A percentile compares a stretch with the other conserved stretches of the same genome.
These are phyloP conservation scores for Borostomias antarcticus DNA, from an alignment of 2,797 vertebrate species.

Conservation along the genomic window DNA sequence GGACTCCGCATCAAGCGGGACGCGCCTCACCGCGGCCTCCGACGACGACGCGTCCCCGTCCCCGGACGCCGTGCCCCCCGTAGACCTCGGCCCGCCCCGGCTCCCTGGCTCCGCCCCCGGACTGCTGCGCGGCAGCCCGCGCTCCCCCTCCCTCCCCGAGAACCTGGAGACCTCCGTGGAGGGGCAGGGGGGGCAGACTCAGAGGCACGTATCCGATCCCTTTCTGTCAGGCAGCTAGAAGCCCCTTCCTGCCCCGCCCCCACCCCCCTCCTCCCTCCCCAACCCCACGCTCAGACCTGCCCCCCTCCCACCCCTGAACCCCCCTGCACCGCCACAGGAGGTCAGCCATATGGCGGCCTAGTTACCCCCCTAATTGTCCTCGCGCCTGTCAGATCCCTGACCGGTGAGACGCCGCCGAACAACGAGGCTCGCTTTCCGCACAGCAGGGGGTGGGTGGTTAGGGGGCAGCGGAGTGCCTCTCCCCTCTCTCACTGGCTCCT, in stretches of 20 bases:
- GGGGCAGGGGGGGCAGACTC: conserved; percentile 82
- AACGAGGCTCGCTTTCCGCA: conserved; percentile 25
- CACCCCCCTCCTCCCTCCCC: too few relatives aligned
- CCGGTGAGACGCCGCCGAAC: conserved; percentile 52
- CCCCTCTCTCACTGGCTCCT: conserved; percentile 33
- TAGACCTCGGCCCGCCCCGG: conserved; percentile 23
- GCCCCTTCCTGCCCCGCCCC: neutral
- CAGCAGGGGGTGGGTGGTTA: conserved; percentile 36
- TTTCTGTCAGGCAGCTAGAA: conserved; percentile 84
- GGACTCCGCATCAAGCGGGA: conserved; percentile 78
- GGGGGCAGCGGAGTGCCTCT: conserved; percentile 37
- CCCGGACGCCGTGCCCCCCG: conserved; percentile 64
- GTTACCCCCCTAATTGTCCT: conserved; percentile 13
- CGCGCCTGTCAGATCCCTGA: conserved; percentile 16
- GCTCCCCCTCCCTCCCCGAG: conserved; percentile 91
- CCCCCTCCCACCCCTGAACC: neutral
- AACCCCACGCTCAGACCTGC: neutral
- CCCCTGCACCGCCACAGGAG: neutral
- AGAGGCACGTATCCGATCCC: conserved; percentile 90
- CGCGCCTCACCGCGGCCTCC: conserved; percentile 59
- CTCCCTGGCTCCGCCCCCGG: conserved; percentile 49
- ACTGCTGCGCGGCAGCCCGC: conserved; percentile 75
- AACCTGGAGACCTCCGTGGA: conserved; percentile 79
- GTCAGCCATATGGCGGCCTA: conserved; percentile 26
- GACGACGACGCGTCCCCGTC: conserved; percentile 74